Conservation (phyloP, 2,888 invertebrate genomes). For the Diarsia rubi region DNA sequence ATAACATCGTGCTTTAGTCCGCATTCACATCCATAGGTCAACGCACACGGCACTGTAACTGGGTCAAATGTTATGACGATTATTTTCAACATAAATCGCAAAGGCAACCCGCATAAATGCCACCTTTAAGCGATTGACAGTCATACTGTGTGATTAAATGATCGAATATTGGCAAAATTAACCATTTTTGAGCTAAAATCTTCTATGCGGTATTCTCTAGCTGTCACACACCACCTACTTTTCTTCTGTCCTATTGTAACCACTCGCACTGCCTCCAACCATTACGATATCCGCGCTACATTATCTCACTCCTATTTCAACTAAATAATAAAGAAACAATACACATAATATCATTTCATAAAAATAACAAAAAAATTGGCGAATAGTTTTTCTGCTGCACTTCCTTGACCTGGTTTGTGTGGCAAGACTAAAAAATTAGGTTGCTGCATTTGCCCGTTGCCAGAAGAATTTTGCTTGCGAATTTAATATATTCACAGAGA, state of each 20-base stretch:
- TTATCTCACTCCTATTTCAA: constrained; percentile 79
- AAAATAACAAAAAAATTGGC: constrained; percentile 83
- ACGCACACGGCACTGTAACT: constrained; percentile 87
- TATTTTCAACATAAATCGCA: constrained; percentile 73
- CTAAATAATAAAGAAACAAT: constrained; percentile 66
- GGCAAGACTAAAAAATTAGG: constrained; percentile 73
- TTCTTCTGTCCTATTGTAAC: constrained; percentile 75
- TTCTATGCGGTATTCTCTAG: constrained; percentile 85
- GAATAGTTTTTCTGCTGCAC: constrained; percentile 80
- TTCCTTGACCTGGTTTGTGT: constrained; percentile 85
- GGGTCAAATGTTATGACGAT: constrained; percentile 88
- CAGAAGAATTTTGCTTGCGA: constrained; percentile 27
- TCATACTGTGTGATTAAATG: constrained; percentile 65
- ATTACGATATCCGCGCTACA: constrained; percentile 72
- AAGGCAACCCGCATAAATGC: constrained; percentile 60
- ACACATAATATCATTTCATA: constrained; percentile 80
- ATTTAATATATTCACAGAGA: background rate
- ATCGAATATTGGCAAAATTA: constrained; percentile 69
- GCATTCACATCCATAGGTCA: constrained; percentile 89
- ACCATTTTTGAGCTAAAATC: constrained; percentile 71
- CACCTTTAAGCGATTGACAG: constrained; percentile 63
- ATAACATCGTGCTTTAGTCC: constrained; percentile 88
- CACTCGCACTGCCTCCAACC: constrained; percentile 76
- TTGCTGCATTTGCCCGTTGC: constrained; percentile 55
- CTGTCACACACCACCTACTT: constrained; percentile 80